Conservation (phyloP, 2,113 vertebrate species). For the Sinocyclocheilus maitianheensis region DNA sequence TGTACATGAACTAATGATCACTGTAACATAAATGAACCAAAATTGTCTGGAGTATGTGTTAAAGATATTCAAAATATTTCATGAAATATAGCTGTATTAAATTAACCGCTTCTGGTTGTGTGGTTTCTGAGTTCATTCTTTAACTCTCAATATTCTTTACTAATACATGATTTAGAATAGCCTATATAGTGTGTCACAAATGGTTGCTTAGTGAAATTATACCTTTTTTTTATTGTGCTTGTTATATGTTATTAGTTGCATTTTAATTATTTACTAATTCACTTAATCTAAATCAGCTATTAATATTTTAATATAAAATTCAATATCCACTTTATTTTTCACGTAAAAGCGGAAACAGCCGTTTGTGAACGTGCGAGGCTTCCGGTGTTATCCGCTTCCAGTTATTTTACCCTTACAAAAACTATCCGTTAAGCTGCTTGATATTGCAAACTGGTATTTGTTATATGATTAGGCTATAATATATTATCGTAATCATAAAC, state of each 20-base stretch:
- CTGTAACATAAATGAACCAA: constrained; percentile 61
- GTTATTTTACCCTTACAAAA: neutral
- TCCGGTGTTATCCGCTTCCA: neutral
- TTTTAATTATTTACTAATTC: neutral
- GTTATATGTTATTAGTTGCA: neutral
- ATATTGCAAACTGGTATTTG: neutral
- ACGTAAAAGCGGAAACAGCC: neutral
- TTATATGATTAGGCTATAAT: neutral
- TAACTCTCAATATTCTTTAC: neutral
- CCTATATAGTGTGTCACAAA: neutral
- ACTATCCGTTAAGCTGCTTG: neutral
- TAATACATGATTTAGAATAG: neutral
- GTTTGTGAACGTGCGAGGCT: neutral
- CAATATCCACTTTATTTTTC: neutral
- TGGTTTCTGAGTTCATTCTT: neutral
- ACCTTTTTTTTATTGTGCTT: neutral
- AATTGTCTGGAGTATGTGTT: constrained; percentile 66
- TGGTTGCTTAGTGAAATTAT: neutral
- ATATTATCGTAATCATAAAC: neutral
- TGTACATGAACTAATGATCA: constrained; percentile 43
- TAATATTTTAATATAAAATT: neutral
- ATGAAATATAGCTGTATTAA: constrained; percentile 77
- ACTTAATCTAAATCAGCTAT: neutral
- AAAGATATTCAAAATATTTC: constrained; percentile 65
- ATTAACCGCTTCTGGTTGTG: constrained; percentile 56